phyloP scores from a whole-genome alignment of 2,888 invertebrate genomes.

The Autographa gamma region DNA sequence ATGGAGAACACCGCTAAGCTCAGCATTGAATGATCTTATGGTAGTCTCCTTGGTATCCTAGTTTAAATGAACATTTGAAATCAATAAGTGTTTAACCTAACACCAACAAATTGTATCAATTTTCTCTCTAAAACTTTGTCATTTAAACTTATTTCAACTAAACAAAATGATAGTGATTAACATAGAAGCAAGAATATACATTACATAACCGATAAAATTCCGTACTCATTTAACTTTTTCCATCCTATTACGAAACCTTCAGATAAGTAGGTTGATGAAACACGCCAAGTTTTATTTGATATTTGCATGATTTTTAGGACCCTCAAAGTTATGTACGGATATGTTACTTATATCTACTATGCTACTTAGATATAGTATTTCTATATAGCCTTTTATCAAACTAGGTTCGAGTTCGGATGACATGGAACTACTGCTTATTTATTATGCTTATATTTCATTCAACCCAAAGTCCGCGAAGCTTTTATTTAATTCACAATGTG shows the following conservation, averaged over 20 bases:
- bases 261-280: constrained; percentile 67
- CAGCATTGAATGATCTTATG: too few relatives aligned
- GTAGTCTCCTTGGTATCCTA: too few relatives aligned
- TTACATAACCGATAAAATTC: constrained; percentile 79
- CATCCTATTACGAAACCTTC: constrained; percentile 61
- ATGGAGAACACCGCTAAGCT: too few relatives aligned
- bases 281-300: constrained; percentile 59
- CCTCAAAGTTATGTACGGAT: constrained; percentile 8
- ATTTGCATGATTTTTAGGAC: constrained; percentile 13
- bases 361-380: too few relatives aligned
- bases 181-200: constrained; percentile 67
- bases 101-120: neutral
- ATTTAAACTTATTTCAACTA: constrained; percentile 40
- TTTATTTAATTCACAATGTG: too few relatives aligned
- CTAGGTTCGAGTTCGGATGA: neutral
- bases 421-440: too few relatives aligned
- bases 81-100: too few relatives aligned
- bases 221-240: constrained; percentile 82
- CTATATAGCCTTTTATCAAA: neutral
- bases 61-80: too few relatives aligned
- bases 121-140: too few relatives aligned
- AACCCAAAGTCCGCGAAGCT: too few relatives aligned
- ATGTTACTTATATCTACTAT: neutral
- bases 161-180: constrained; percentile 76
- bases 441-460: too few relatives aligned